A percentile compares a stretch with the other conserved stretches of the same genome.
phyloP scores from a whole-genome alignment of 1,140 invertebrate species.

The Fopius arisanus region DNA sequence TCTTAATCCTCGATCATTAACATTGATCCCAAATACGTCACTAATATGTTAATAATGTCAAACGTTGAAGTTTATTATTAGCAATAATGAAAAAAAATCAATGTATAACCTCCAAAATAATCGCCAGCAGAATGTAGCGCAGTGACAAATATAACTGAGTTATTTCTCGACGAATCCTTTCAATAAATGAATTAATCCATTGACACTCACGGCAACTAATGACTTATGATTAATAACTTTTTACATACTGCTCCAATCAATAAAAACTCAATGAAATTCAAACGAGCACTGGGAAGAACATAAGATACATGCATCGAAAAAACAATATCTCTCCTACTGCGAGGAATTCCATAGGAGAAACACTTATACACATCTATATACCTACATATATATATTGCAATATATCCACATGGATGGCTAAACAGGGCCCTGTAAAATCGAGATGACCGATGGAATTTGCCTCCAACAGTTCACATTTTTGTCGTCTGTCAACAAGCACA shows the following conservation, averaged over 20 bases:
- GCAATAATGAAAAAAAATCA: not conserved
- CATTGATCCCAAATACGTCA: not conserved
- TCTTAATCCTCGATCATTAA: not conserved
- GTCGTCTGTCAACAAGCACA: no score
- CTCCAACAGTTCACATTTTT: no score
- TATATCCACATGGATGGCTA: no score
- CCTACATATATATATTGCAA: no score
- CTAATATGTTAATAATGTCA: slow-evolving; percentile 9
- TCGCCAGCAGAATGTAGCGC: not conserved
- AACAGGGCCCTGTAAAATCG: no score
- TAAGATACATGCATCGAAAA: not conserved
- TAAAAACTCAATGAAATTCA: not conserved
- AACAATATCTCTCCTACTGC: not conserved
- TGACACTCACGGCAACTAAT: not conserved
- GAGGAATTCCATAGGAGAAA: no score
- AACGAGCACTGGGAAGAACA: not conserved
- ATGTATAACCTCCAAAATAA: not conserved
- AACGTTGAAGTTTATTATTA: slow-evolving; percentile 4
- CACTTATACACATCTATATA: no score
- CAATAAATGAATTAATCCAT: not conserved
- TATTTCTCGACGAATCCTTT: not conserved
- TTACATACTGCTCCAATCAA: not conserved
- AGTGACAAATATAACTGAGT: not conserved
- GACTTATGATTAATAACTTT: not conserved
- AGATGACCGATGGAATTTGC: no score